Base-by-base conservation (phyloP, 2,797 vertebrate genomes). In the Eidolon dupreanum region DNA sequence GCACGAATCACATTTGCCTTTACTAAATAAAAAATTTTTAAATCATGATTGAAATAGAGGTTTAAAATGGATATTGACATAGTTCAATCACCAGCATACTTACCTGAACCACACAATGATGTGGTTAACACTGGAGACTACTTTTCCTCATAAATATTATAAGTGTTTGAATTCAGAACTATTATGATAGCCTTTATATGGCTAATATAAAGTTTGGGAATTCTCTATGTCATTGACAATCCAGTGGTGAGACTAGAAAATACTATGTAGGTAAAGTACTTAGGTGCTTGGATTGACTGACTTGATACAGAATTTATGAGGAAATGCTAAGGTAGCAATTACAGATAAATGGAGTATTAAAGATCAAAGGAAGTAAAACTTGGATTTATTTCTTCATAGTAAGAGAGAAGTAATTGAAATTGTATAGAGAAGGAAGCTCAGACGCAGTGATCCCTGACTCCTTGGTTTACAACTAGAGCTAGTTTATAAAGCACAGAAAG, bases 301-400 rank as follows among this genome's bases (percentile, higher is more conserved):
- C 79, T 95, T 38, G n/a, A 33, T 86, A 43, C 24, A 94, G 71
- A 95, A 93, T 90, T 95, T 94, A 94, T 94, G 31, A 95, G 46
- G 53, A 92, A 96, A 96, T 96, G 19, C 43, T 84, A 90, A 85
- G 55, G 28, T 57, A 78, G 49, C 16, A 94, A 96, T 88, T 77
- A 57, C 5, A 77, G 36, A 85, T 55, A 95, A 96, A 88, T 90
- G 77, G 31, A 93, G 38, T 88, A 81, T 51, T 95, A 92, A 93
- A 61, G 16, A 94, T n/a, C 17, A 92, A 95, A 94, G 15, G 57
- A 92, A 73, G n/a, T 88, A 85, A 95, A 96, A 51, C n/a, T 82
- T 89, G 66, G 17, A 92, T 96, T 88, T 96, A 96, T 94, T 96
- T 92, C 61, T 88, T 77, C 82, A 88, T 51, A 92, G 16, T 84